Conservation (phyloP, 2,888 invertebrate genomes). For the Polyommatus icarus region DNA sequence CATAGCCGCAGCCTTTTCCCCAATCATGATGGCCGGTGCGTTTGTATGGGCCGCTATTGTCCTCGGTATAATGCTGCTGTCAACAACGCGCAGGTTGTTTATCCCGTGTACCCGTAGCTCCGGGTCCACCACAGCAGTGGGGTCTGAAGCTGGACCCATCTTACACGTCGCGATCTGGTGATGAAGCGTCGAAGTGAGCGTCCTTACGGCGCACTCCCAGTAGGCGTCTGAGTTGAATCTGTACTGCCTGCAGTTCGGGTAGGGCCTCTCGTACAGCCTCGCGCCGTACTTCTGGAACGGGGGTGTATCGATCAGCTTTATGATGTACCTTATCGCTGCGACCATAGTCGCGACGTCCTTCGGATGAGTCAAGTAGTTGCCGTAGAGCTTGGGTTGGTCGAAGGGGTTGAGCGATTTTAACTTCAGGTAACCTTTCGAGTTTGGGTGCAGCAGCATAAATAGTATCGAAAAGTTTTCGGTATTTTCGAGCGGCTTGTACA, state of each 20-base stretch:
- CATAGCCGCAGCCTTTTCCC: conserved; percentile 85
- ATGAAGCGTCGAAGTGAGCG: conserved; percentile 82
- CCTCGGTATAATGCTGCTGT: conserved; percentile 85
- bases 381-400: conserved; percentile 83
- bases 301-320: conserved; percentile 77
- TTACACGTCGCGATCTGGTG: conserved; percentile 86
- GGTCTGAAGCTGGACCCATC: conserved; percentile 82
- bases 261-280: conserved; percentile 72
- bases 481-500: conserved; percentile 65
- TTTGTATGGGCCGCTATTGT: conserved; percentile 84
- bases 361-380: conserved; percentile 85
- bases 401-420: conserved; percentile 83
- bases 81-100: conserved; percentile 82
- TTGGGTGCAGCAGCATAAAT: conserved; percentile 82
- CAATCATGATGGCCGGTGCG: conserved; percentile 86
- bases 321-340: conserved; percentile 80
- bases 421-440: conserved; percentile 83
- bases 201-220: conserved; percentile 84
- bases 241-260: conserved; percentile 77
- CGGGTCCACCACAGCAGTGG: conserved; percentile 82
- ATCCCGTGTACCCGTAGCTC: conserved; percentile 83
- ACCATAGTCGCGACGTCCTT: conserved; percentile 81
- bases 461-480: conserved; percentile 71
- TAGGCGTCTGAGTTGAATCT: conserved; percentile 81
- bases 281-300: conserved; percentile 82